These are phyloP conservation scores for Charadrius vociferus DNA, from an alignment of 2,113 vertebrate species.

Conservation along the genomic window DNA sequence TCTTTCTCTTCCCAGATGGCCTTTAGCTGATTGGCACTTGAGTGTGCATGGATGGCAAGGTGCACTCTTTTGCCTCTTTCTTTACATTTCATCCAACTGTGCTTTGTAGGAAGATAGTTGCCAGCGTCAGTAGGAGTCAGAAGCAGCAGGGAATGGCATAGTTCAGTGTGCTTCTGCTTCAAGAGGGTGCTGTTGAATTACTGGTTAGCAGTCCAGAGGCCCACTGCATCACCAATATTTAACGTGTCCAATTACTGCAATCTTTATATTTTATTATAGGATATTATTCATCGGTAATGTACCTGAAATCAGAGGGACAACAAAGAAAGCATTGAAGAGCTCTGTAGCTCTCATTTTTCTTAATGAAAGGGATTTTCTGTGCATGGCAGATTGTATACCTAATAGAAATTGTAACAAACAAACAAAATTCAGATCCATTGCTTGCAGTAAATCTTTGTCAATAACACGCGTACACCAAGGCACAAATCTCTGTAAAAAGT, in stretches of 20 bases:
- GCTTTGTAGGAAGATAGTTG: background rate
- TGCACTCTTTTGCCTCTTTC: background rate
- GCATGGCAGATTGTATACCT: background rate
- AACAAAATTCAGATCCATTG: background rate
- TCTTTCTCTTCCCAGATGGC: background rate
- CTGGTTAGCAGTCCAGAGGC: constrained; percentile 15
- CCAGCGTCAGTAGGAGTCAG: background rate
- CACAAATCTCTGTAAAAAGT: background rate
- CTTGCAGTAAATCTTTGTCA: background rate
- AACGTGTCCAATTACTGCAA: constrained; percentile 11
- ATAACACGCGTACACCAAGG: background rate
- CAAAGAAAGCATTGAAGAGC: background rate
- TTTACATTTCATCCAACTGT: background rate
- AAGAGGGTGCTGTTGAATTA: constrained; percentile 16
- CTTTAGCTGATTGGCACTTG: background rate
- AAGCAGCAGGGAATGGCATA: constrained; percentile 6
- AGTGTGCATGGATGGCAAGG: background rate
- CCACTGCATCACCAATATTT: background rate
- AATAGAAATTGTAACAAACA: background rate
- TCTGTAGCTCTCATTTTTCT: background rate
- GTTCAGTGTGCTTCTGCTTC: background rate
- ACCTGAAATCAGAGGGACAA: constrained; percentile 12
- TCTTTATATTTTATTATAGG: background rate
- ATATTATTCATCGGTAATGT: background rate
- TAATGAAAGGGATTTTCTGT: constrained; percentile 3